phyloP scores from a whole-genome alignment of 2,113 vertebrate genomes.

The Galeopterus variegatus region DNA sequence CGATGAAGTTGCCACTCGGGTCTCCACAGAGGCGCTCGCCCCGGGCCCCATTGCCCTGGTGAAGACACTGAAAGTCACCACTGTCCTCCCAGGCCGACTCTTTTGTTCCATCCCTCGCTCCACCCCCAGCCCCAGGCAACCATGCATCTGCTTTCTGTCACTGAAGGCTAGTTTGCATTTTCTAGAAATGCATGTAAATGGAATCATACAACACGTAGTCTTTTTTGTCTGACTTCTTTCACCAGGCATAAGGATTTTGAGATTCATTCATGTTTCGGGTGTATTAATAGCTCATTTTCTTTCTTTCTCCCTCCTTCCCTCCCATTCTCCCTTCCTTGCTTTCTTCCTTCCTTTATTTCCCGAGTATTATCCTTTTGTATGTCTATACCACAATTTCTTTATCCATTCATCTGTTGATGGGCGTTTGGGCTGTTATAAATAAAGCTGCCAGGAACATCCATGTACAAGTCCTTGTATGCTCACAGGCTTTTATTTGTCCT shows the following conservation, averaged over 20 bases:
- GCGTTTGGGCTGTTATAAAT: background rate
- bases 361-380: background rate
- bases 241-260: background rate
- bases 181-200: background rate
- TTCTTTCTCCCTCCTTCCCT: background rate
- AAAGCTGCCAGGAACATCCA: background rate
- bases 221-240: background rate
- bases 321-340: background rate
- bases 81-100: too few species aligned
- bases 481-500: background rate
- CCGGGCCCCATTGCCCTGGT: background rate
- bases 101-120: too few species aligned
- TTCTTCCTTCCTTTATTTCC: background rate
- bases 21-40: background rate
- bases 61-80: background rate
- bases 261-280: too few species aligned
- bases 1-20: background rate
- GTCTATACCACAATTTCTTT: background rate
- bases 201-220: background rate
- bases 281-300: background rate
- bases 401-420: background rate
- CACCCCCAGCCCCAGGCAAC: background rate
- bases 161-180: background rate
- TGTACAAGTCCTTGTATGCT: background rate
- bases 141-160: background rate